Evolutionary conservation across 1,140 invertebrate species (phyloP).

Genomic region (Cheumatopsyche charites): DNA sequence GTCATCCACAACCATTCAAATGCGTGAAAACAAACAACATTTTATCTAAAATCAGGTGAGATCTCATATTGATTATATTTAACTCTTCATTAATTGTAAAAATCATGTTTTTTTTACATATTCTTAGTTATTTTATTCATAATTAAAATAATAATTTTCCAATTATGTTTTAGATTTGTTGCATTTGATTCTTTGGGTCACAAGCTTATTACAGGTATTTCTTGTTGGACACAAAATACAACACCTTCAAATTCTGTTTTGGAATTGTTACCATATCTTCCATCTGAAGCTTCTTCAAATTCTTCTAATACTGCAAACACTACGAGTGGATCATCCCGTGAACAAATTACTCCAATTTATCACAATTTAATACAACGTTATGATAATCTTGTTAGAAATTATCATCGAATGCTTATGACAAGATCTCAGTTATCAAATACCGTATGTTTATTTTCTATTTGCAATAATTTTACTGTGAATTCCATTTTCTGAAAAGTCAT

Average conservation of each 20-base stretch:
- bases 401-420: constrained; percentile 58
- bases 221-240: constrained; percentile 52
- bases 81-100: too few species aligned
- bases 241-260: constrained; percentile 36
- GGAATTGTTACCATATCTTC: constrained; percentile 42
- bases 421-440: constrained; percentile 54
- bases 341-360: constrained; percentile 59
- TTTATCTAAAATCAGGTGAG: constrained; percentile 81
- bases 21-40: constrained; percentile 71
- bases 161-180: constrained; percentile 71
- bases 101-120: constrained; percentile 15
- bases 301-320: constrained; percentile 46
- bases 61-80: too few species aligned
- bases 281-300: constrained; percentile 44
- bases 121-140: neutral
- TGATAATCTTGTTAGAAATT: constrained; percentile 59
- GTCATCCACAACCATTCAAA: constrained; percentile 75
- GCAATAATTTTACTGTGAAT: too few species aligned
- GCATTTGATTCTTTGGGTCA: constrained; percentile 83
- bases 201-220: constrained; percentile 85
- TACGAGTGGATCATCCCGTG: constrained; percentile 52
- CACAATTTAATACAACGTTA: constrained; percentile 60
- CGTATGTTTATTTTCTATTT: too few species aligned
- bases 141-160: too few species aligned
- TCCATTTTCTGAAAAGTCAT: too few species aligned